Evolutionary conservation across 2,797 vertebrate genomes (phyloP), one percentile per base, ranked within the genome.

Genomic region (Muscicapa comitata): DNA sequence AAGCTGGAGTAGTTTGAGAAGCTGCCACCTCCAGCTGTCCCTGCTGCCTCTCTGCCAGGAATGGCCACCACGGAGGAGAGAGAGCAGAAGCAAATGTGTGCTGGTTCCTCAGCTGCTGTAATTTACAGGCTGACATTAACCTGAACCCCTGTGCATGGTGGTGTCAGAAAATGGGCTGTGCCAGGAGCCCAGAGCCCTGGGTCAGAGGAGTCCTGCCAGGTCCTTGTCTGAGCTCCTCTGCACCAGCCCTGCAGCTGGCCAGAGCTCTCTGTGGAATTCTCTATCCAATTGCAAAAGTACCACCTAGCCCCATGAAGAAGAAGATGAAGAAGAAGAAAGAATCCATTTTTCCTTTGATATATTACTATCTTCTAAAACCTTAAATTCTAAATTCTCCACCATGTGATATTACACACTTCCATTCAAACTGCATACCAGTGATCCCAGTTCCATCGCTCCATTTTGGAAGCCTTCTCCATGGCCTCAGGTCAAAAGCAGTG

Each of bases 21-120:
- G 83, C 79, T 93, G 74, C 70, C 83, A 54, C 79, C 55, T 80
- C 90, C 88, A 94, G 88, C 92, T 96, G 92, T 79, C 92, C 93
- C 35, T 1, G 5, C 90, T 59, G 72, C 78, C 55, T 42, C 51
- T 51, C 20, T 90, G 95, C 92, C 88, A 95, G 93, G 45, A 80
- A 83, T 4, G 13, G 90, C 63, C 90, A 86, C 68, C 53, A 1
- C 1, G 3, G 74, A 78, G 42, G 58, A 75, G 71, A 47, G 77
- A 20, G 15, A 26, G 87, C 45, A 57, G 61, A 35, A 90, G 40
- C 33, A 50, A 88, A 65, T 5, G n/a, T 23, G 61, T 74, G 40
- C n/a, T 79, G 82, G 48, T n/a, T 85, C 63, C 63, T 94, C 63
- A n/a, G 72, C 81, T 93, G 78, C 78, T 79, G 16, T 33, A n/a